Base-by-base conservation (phyloP, 2,797 vertebrate species). In the Hippopotamyrus pictus region DNA sequence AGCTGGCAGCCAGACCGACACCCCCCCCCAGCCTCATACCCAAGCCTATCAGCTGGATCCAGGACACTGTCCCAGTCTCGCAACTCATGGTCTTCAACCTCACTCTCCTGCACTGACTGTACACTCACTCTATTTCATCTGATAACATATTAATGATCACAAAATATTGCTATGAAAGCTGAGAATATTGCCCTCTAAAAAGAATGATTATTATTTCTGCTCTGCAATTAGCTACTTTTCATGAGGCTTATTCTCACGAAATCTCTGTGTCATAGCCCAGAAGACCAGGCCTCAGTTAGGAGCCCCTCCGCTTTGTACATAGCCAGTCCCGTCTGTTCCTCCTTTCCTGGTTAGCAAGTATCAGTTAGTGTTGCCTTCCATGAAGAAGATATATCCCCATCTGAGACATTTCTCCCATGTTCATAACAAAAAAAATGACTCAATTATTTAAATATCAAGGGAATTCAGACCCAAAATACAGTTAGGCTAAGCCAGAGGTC, bases 231-330 rank as follows among this genome's bases (percentile, higher is more conserved):
- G 3, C 4, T 41, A 37, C 29, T 51, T 41, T 69, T 51, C 37
- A 17, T 19, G 29, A 19, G 53, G 89, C 46, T 53, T 17, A 57
- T 65, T 76, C n/a, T 84, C 11, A 50, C 41, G 44, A 90, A 84
- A 89, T 29, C 51, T 44, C 19, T n/a, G 59, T 22, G 44, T 69
- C 79, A 53, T 46, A n/a, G 85, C 48, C 50, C 48, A 29, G 5
- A 69, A 59, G 62, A 17, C 25, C 65, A 65, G 59, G 41, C 88
- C 59, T 37, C 3, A 33, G 25, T 69, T 54, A 91, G 90, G 92
- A 92, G 86, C 90, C 90, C 90, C 88, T 88, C 90, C 84, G 91
- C 92, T 90, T 94, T 97, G 97, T 97, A 97, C 93, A 97, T 97
- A 96, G 92, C 93, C 93, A 92, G 93, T 92, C 90, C 93, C 94